Conservation (phyloP, 2,797 vertebrate species). For the Linurgus olivaceus region DNA sequence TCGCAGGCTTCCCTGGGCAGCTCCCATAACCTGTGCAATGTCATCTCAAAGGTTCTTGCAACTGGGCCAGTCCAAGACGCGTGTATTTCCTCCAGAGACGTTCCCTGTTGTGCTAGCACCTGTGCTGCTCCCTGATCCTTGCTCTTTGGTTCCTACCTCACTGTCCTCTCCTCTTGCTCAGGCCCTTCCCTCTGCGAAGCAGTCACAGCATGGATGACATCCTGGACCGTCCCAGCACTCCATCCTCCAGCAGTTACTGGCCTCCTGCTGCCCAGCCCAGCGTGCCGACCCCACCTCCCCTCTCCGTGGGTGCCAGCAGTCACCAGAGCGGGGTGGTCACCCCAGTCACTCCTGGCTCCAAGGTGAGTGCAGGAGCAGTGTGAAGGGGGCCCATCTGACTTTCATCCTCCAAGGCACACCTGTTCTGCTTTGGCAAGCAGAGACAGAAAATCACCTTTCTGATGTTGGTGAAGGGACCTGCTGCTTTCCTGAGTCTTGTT, state of each 20-base stretch:
- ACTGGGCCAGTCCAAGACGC: accelerated
- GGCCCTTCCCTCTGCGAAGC: conserved; percentile 77
- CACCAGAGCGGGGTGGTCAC: conserved; percentile 34
- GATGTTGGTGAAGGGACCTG: neutral
- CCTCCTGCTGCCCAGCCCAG: conserved; percentile 32
- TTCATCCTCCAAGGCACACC: neutral
- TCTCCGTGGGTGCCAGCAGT: conserved; percentile 8
- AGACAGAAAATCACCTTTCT: neutral
- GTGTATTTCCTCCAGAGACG: neutral
- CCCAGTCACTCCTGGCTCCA: neutral
- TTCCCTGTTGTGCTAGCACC: neutral
- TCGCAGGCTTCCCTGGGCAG: neutral
- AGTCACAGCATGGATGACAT: conserved; percentile 88
- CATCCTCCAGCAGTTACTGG: conserved; percentile 43
- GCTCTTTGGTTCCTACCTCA: neutral
- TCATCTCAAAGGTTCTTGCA: neutral
- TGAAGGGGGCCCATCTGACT: neutral
- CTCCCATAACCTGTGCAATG: neutral
- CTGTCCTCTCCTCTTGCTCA: conserved; percentile 6
- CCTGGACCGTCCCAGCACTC: conserved; percentile 74
- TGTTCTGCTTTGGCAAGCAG: neutral
- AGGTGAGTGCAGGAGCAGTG: conserved; percentile 45
- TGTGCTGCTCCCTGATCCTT: neutral
- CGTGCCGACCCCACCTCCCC: conserved; percentile 11
- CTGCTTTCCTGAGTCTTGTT: neutral